Evolutionary conservation across 2,888 invertebrate genomes (phyloP).

Genomic region (Archips xylosteana): DNA sequence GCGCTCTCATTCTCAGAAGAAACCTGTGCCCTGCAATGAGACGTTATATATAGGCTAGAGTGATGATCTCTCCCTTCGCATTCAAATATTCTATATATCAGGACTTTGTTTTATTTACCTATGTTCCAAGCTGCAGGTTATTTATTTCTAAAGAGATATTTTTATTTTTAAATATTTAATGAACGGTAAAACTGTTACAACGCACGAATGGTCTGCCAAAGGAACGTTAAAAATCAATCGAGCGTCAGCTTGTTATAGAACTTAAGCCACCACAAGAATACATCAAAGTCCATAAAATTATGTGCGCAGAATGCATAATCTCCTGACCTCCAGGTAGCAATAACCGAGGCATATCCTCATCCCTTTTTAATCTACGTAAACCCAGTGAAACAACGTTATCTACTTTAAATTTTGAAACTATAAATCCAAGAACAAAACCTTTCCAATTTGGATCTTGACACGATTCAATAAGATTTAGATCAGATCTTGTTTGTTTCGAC

Average conservation of each 20-base stretch:
- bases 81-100: not conserved
- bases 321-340: conserved; percentile 17
- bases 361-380: conserved; percentile 23
- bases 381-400: conserved; percentile 6
- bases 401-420: not conserved
- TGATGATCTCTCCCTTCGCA: too few species aligned
- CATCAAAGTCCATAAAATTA: not conserved
- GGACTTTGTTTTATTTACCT: not conserved
- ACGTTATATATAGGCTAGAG: too few species aligned
- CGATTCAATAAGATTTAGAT: not conserved
- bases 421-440: not conserved
- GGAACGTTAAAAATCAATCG: conserved; percentile 5
- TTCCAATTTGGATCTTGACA: not conserved
- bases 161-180: not conserved
- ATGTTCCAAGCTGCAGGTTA: not conserved
- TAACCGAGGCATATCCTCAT: conserved; percentile 4
- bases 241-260: conserved; percentile 3
- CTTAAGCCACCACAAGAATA: not conserved
- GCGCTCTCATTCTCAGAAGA: too few species aligned
- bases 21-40: too few species aligned
- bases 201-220: not conserved
- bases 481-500: not conserved
- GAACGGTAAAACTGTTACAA: not conserved
- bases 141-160: not conserved
- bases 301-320: conserved; percentile 20